Conservation (phyloP, 2,113 vertebrate genomes). For the Pungitius pungitius region DNA sequence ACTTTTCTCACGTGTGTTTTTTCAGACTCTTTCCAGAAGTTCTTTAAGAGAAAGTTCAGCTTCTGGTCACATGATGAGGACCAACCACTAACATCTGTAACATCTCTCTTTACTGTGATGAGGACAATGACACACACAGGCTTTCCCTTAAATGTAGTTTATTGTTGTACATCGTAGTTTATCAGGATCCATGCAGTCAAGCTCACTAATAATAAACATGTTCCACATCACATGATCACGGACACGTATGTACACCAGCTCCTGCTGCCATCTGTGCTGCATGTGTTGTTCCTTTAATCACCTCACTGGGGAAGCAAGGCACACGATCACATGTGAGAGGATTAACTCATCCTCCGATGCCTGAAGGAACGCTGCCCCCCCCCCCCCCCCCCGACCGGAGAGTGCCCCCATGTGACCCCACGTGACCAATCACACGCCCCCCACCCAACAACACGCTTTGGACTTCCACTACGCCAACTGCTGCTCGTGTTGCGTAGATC, state of each 20-base stretch:
- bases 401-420: too few relatives aligned
- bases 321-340: constrained; percentile 85
- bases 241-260: constrained; percentile 94
- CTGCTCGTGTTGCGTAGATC: too few relatives aligned
- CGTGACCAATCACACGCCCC: too few relatives aligned
- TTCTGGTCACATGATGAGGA: neutral
- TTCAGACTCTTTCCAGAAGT: neutral
- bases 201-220: constrained; percentile 78
- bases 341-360: too few relatives aligned
- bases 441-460: too few relatives aligned
- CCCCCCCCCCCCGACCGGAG: too few relatives aligned
- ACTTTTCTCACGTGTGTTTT: neutral
- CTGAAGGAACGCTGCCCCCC: too few relatives aligned
- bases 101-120: neutral
- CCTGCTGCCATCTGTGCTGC: constrained; percentile 60
- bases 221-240: constrained; percentile 89
- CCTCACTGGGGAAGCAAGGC: constrained; percentile 90
- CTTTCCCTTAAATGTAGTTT: constrained; percentile 90
- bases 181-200: constrained; percentile 95
- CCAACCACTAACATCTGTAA: neutral
- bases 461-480: too few relatives aligned
- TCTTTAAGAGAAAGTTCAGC: neutral
- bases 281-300: constrained; percentile 69
- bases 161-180: constrained; percentile 80
- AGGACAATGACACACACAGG: neutral